A percentile compares a stretch with the other conserved stretches of the same genome.
Conservation (phyloP, 1,140 invertebrate genomes). For the Hypsibius dujardini region DNA sequence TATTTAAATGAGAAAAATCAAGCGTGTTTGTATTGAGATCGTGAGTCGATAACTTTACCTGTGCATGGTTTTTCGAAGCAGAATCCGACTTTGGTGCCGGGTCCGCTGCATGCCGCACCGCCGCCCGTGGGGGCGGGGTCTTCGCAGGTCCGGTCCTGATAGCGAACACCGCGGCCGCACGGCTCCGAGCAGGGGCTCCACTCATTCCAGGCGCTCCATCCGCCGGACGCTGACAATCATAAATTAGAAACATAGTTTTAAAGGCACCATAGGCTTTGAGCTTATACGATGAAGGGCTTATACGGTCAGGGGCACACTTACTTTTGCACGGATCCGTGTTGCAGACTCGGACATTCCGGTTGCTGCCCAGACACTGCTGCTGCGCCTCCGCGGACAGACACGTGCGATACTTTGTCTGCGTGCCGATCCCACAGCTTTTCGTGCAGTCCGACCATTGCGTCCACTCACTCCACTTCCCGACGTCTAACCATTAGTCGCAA, state of each 20-base stretch:
- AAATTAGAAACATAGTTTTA: background rate
- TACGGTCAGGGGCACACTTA: background rate
- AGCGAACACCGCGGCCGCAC: background rate
- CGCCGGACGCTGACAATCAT: background rate
- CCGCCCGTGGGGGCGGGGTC: background rate
- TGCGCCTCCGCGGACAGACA: background rate
- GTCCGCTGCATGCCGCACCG: background rate
- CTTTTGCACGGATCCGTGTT: background rate
- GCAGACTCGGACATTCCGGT: background rate
- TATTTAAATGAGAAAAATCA: no score
- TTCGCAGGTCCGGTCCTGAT: slow-evolving; percentile 12
- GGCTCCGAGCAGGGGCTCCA: slow-evolving; percentile 1
- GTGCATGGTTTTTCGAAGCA: slow-evolving; percentile 10
- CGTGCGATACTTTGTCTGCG: background rate
- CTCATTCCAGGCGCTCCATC: slow-evolving; percentile 10
- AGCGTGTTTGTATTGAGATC: no score
- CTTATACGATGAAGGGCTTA: background rate
- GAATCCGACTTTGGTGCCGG: background rate
- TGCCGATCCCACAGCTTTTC: background rate
- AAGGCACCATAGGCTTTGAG: background rate
- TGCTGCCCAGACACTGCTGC: background rate
- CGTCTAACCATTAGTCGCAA: background rate
- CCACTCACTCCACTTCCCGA: slow-evolving; percentile 6
- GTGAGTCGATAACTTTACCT: background rate
- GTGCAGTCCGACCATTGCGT: background rate